Percentiles rank a stretch among this genome's conserved stretches.
Evolutionary conservation across 2,888 invertebrate genomes (phyloP).

Genomic region (Platerodrilus igneus): DNA sequence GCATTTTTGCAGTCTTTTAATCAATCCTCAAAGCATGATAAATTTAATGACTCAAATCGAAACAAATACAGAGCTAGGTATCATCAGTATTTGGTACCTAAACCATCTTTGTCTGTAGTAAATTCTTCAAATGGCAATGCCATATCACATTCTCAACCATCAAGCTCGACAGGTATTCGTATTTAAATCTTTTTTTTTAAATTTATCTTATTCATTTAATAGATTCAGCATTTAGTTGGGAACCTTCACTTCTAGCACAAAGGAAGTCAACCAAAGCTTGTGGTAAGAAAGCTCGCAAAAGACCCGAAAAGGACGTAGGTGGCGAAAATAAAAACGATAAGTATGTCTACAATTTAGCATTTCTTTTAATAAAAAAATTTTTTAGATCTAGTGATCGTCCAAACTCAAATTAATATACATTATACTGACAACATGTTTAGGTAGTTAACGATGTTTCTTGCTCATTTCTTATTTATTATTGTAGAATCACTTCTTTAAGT

Average conservation of each 20-base stretch:
- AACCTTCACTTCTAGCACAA: slow-evolving; percentile 44
- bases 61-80: slow-evolving; percentile 14
- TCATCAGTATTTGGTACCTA: slow-evolving; percentile 15
- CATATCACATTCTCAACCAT: slow-evolving; percentile 25
- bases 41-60: slow-evolving; percentile 10
- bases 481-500: too few species aligned
- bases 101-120: slow-evolving; percentile 15
- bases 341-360: neutral
- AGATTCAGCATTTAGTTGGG: slow-evolving; percentile 44
- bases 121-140: slow-evolving; percentile 9
- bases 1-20: slow-evolving; percentile 43
- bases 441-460: too few species aligned
- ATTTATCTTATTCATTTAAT: slow-evolving; percentile 19
- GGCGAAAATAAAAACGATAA: too few species aligned
- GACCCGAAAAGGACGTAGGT: too few species aligned
- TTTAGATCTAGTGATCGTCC: slow-evolving; percentile 13
- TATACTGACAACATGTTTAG: too few species aligned
- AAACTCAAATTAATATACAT: slow-evolving; percentile 10
- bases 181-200: neutral
- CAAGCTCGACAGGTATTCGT: slow-evolving; percentile 31
- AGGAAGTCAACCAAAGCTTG: slow-evolving; percentile 36
- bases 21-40: slow-evolving; percentile 43
- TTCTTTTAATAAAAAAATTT: too few species aligned
- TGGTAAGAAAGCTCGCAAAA: slow-evolving; percentile 31
- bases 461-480: too few species aligned